Evolutionary conservation across 2,113 vertebrate genomes (phyloP), one percentile per base, ranked within the genome.

Genomic region (Australoheros scitulus): DNA sequence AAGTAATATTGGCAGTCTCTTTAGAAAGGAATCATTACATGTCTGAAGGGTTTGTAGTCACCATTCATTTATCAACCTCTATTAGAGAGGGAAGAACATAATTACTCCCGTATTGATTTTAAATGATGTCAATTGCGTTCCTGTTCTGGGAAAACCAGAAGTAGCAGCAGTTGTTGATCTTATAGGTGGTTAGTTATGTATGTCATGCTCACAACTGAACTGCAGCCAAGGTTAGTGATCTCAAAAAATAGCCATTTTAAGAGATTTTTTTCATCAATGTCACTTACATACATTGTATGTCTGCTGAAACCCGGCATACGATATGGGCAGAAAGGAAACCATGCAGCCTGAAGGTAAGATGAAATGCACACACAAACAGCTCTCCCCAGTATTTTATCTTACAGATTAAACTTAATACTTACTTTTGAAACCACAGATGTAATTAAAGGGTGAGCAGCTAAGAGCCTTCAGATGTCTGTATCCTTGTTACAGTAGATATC

Each of bases 91-190:
- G 56, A 83, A 59, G 34, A 55, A 84, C 17, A 79, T 50, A 85
- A 91, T 91, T 65, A 86, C n/a, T 15, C 65, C 38, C 52, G 38
- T 61, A 87, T 79, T 84, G 92, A 84, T 89, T 90, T 32, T 41
- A 10, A 79, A 76, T 61, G 22, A 82, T 32, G 63, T 79, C 84
- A 84, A 74, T 86, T 60, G 75, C 0, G 15, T 77, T 79, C 68
- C 56, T 80, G 61, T 81, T 88, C 78, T 77, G 60, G 55, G 79
- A 86, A 81, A 79, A 81, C 43, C n/a, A 55, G n/a, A 68, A 55
- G 79, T 34, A 56, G 72, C 38, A 34, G 52, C 20, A 41, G 5
- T 32, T 55, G 56, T 5, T 57, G 55, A 13, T 75, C 32, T 77
- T 68, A 38, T 34, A 56, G 18, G 24, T 22, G 20, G 6, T 56